These are phyloP conservation scores for Syndactyla subalaris DNA, from an alignment of 2,797 vertebrate genomes.

Conservation along the genomic window DNA sequence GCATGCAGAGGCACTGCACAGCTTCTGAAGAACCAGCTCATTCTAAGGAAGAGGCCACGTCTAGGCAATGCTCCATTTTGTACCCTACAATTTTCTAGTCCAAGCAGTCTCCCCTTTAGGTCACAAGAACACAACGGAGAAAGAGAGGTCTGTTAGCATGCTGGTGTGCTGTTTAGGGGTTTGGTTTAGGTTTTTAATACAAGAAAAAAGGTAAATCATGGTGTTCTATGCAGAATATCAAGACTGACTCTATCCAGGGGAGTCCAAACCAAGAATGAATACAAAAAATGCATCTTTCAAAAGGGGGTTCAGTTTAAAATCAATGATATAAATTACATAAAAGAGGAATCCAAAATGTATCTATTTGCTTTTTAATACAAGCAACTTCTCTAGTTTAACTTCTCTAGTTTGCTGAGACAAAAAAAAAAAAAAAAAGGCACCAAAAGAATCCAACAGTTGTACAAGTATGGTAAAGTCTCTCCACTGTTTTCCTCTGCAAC, in stretches of 20 bases:
- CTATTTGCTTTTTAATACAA: background rate
- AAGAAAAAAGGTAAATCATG: background rate
- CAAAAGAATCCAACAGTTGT: background rate
- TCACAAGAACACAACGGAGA: background rate
- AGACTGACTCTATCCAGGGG: background rate
- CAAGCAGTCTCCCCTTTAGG: background rate
- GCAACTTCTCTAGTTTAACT: background rate
- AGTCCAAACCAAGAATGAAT: background rate
- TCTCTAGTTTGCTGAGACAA: background rate
- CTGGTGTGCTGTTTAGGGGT: background rate
- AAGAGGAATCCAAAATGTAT: background rate
- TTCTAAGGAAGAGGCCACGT: background rate
- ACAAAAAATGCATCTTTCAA: background rate
- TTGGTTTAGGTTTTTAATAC: background rate
- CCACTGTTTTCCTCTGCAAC: background rate
- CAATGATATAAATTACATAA: background rate
- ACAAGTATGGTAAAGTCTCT: background rate
- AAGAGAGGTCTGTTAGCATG: background rate
- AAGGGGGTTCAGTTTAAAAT: background rate
- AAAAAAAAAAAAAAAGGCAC: background rate
- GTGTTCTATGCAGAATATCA: background rate
- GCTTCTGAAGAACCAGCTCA: background rate
- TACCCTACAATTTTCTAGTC: background rate
- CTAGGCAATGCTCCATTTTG: background rate
- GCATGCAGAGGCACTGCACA: background rate